These are phyloP conservation scores for Hoplodrina ambigua DNA, from an alignment of 2,888 invertebrate species.

Conservation along the genomic window DNA sequence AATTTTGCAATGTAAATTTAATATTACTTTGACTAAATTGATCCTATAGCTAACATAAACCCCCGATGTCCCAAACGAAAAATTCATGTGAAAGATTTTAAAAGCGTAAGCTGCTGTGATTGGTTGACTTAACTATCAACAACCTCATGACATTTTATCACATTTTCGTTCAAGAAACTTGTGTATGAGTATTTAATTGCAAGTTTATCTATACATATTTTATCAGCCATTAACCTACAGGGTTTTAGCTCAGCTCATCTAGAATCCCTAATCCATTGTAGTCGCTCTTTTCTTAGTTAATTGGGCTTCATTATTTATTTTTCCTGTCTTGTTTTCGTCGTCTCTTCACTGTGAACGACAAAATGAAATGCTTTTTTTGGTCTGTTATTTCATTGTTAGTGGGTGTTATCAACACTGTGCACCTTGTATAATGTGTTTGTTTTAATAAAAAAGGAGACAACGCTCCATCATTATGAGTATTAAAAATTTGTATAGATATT, in stretches of 20 bases:
- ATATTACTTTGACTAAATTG: not conserved
- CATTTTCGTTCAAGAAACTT: not conserved
- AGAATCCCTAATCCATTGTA: conserved; percentile 50
- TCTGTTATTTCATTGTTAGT: conserved; percentile 70
- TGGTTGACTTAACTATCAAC: too few relatives aligned
- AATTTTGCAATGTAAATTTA: not conserved
- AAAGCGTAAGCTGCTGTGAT: too few relatives aligned
- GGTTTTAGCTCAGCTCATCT: conserved; percentile 40
- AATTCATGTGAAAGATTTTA: too few relatives aligned
- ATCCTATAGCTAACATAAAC: not conserved
- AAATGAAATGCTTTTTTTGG: conserved; percentile 73
- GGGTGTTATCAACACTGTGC: conserved; percentile 52
- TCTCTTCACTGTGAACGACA: conserved; percentile 72
- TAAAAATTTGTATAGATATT: conserved; percentile 19
- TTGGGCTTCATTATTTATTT: conserved; percentile 82
- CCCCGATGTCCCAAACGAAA: too few relatives aligned
- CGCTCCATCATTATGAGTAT: not conserved
- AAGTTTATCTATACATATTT: not conserved
- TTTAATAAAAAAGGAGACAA: conserved; percentile 35
- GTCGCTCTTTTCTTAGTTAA: conserved; percentile 76
- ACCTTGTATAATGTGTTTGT: conserved; percentile 44
- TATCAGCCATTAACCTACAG: not conserved
- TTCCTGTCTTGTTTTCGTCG: conserved; percentile 74
- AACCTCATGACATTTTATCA: not conserved
- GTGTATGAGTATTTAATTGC: not conserved